These are phyloP conservation scores for Taurulus bubalis DNA, from an alignment of 2,113 vertebrate species.

Conservation along the genomic window DNA sequence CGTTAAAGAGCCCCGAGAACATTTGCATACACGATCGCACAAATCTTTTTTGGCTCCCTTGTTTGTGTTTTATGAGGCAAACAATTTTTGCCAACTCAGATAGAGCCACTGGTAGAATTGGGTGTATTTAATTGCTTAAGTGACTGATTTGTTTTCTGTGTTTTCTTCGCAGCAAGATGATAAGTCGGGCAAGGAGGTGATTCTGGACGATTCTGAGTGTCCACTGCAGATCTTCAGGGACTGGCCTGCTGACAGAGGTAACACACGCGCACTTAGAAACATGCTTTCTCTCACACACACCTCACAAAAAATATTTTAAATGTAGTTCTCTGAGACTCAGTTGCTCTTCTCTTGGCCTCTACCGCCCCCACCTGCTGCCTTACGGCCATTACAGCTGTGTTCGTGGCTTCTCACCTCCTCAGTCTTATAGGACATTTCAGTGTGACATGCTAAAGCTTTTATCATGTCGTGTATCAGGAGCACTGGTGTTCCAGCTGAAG, in stretches of 20 bases:
- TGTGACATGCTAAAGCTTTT: background rate
- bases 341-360: slow-evolving; percentile 1
- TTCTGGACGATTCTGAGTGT: slow-evolving; percentile 94
- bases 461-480: slow-evolving; percentile 76
- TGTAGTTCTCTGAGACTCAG: no score
- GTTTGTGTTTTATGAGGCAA: background rate
- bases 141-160: background rate
- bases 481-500: slow-evolving; percentile 96
- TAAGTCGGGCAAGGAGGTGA: slow-evolving; percentile 89
- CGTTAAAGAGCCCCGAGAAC: background rate
- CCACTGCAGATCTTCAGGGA: slow-evolving; percentile 97
- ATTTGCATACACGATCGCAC: background rate
- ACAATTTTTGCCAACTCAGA: background rate
- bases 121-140: background rate
- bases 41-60: background rate
- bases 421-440: background rate
- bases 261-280: background rate
- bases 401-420: rapidly evolving
- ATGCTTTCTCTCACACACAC: background rate
- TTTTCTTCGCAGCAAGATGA: slow-evolving; percentile 89
- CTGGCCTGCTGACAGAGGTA: slow-evolving; percentile 96
- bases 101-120: background rate
- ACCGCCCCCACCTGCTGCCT: slow-evolving; percentile 52
- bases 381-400: slow-evolving; percentile 38
- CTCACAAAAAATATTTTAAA: background rate